Conservation (phyloP, 2,888 invertebrate genomes). For the Clunio marinus region DNA sequence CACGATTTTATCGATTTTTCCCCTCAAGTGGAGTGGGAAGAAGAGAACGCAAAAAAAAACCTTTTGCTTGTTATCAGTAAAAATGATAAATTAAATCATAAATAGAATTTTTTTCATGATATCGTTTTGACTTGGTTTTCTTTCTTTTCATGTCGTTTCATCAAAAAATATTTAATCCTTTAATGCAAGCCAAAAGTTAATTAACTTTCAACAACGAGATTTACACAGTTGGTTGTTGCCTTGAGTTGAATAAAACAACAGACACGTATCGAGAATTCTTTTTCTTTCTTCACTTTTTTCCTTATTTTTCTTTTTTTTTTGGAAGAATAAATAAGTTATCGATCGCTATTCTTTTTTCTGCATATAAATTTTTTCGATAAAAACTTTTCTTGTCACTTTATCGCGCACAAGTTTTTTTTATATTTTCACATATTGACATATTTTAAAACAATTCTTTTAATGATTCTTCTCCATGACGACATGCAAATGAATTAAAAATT, state of each 20-base stretch:
- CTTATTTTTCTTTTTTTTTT: constrained; percentile 39
- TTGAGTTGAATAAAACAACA: background rate
- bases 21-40: background rate
- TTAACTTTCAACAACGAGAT: constrained; percentile 10
- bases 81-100: constrained; percentile 25
- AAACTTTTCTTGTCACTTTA: background rate
- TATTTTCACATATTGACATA: background rate
- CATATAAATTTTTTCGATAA: constrained; percentile 31
- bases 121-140: constrained; percentile 10
- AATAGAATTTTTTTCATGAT: constrained; percentile 35
- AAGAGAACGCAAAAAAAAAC: background rate
- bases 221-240: background rate
- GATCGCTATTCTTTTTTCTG: constrained; percentile 39
- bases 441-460: background rate
- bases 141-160: background rate
- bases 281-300: constrained; percentile 41
- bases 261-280: constrained; percentile 40
- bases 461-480: background rate
- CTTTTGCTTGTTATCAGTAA: constrained; percentile 9
- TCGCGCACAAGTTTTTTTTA: background rate
- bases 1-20: constrained; percentile 27
- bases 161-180: constrained; percentile 9
- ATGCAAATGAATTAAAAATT: constrained; percentile 26
- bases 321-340: constrained; percentile 40
- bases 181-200: constrained; percentile 3